Evolutionary conservation across 2,888 invertebrate genomes (phyloP), one percentile per base, ranked within the genome.

Genomic region (Dysmachus trigonus): DNA sequence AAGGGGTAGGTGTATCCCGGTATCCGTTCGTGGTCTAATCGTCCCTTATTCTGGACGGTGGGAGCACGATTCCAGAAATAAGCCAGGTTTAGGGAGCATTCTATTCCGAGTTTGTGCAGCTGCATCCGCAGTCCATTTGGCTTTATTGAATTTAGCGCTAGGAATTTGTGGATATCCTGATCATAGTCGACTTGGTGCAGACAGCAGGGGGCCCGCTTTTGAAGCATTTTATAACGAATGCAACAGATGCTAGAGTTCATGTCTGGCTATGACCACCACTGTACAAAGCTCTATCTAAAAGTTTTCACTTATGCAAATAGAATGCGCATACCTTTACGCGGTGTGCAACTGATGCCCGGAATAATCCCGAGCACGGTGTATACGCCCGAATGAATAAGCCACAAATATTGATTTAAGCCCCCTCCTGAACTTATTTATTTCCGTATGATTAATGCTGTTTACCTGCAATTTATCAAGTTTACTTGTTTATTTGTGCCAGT

Each of bases 171-270:
- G 79, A 62, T 62, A 62, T 27, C 47, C 47, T 47, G 27, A 10
- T 27, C 22, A 62, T 62, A 62, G 62, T 62, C 8, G 15, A 53
- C 7, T 13, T 15, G 22, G 33, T 1, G 22, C 13, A 13, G 15
- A 10, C n/a, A n/a, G 15, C 41, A 31, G 51, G 27, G 31, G 10
- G 2, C 3, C 13, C 2, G 5, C 27, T 27, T 51, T 79, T 79
- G 38, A 51, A 47, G 38, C 41, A 31, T 79, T 77, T 79, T 51
- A 79, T 79, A 79, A 79, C 51, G 31, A 79, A 79, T 51, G 79
- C 79, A 79, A 79, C 79, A 79, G 79, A 79, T 79, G 79, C 30
- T 51, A n/a, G 33, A 53, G n/a, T 33, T 51, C 51, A 33, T 79
- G 10, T 13, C 30, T 27, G 22, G 18, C 15, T 22, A 13, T 79